Evolutionary conservation across 2,113 vertebrate genomes (phyloP).

Genomic region (Clarias macrocephalus): DNA sequence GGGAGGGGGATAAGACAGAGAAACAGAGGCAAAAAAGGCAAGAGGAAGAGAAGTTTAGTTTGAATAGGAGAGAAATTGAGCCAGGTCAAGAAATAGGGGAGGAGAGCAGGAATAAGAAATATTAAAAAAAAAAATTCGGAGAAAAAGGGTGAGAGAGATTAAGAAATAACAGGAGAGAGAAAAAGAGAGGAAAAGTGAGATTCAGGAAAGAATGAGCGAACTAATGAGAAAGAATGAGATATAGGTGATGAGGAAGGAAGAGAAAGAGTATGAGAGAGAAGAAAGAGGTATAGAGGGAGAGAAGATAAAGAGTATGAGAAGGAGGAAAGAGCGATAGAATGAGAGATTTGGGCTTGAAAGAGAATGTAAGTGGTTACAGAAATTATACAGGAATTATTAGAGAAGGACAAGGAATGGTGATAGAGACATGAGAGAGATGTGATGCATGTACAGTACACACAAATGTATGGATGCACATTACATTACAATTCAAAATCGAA

Average conservation of each 20-base stretch:
- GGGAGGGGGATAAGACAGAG: neutral
- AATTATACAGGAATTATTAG: neutral
- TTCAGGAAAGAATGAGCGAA: neutral
- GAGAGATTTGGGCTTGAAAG: neutral
- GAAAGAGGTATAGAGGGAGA: neutral
- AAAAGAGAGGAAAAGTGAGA: neutral
- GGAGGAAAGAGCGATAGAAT: neutral
- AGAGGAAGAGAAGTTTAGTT: slow-evolving; percentile 56
- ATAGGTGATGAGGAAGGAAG: too few relatives aligned
- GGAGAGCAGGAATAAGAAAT: neutral
- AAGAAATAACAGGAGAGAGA: neutral
- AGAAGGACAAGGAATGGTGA: neutral
- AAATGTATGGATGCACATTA: too few relatives aligned
- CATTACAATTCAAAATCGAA: too few relatives aligned
- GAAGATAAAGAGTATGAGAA: neutral
- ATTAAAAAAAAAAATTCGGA: neutral
- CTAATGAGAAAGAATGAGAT: neutral
- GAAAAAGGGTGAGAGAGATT: neutral
- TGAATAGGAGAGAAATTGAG: slow-evolving; percentile 42
- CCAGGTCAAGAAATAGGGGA: neutral
- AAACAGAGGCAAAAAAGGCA: neutral
- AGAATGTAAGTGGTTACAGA: neutral
- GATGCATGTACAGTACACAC: too few relatives aligned
- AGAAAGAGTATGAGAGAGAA: neutral
- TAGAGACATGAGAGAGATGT: neutral